A percentile compares a stretch with the other conserved stretches of the same genome.
Conservation (phyloP, 2,797 vertebrate genomes). For the Anableps anableps region DNA sequence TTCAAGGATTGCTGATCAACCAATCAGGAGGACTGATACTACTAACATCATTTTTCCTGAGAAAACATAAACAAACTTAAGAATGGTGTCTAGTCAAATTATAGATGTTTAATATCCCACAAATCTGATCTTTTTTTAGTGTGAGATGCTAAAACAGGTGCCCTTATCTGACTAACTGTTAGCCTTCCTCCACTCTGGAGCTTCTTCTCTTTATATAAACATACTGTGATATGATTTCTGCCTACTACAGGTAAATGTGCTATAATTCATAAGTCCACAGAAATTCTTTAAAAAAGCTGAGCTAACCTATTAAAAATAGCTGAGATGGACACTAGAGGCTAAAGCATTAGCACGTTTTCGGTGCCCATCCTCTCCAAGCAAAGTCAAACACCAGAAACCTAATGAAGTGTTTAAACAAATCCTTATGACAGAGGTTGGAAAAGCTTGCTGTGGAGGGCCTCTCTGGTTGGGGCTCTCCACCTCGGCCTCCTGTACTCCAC, state of each 20-base stretch:
- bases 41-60: background rate
- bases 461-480: conserved; percentile 53
- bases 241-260: background rate
- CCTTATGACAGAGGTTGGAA: conserved; percentile 22
- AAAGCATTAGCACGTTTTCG: conserved; percentile 11
- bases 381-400: conserved; percentile 17
- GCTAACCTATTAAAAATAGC: background rate
- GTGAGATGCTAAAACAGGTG: background rate
- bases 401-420: conserved; percentile 33
- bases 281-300: background rate
- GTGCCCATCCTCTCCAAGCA: conserved; percentile 21
- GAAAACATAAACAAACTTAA: background rate
- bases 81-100: background rate
- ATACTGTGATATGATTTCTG: background rate
- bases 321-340: background rate
- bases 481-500: conserved; percentile 37
- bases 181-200: background rate
- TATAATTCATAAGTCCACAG: background rate
- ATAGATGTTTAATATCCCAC: background rate
- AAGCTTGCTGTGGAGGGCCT: conserved; percentile 33
- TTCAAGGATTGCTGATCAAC: background rate
- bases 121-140: background rate
- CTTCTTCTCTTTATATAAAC: background rate
- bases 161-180: background rate
- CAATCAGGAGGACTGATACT: background rate